Evolutionary conservation across 1,140 invertebrate species (phyloP).

Genomic region (Nautilus pompilius): DNA sequence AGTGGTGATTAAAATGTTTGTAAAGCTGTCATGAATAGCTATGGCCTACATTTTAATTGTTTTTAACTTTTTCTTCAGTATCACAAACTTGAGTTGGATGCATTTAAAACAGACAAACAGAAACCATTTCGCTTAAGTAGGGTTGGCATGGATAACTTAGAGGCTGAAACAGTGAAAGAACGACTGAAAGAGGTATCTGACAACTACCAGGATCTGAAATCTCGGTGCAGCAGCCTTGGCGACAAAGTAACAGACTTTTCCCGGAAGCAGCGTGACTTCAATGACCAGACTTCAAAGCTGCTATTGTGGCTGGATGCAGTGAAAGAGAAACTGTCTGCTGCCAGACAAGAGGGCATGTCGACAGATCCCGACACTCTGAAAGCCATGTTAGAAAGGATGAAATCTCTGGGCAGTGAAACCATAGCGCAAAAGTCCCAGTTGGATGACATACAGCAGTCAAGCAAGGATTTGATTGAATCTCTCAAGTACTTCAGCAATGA

Average conservation of each 20-base stretch:
- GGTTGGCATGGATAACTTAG: constrained; percentile 42
- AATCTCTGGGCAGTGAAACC: constrained; percentile 81
- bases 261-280: constrained; percentile 76
- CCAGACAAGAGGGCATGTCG: constrained; percentile 77
- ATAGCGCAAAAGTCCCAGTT: constrained; percentile 79
- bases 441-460: constrained; percentile 62
- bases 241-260: constrained; percentile 80
- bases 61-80: constrained; percentile 21
- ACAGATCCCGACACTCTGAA: constrained; percentile 84
- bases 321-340: constrained; percentile 71
- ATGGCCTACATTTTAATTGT: too few relatives aligned
- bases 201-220: constrained; percentile 70
- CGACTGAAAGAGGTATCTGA: constrained; percentile 37
- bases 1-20: too few relatives aligned
- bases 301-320: constrained; percentile 77
- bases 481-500: constrained; percentile 74
- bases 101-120: constrained; percentile 42
- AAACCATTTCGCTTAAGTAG: constrained; percentile 35
- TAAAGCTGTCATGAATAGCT: too few relatives aligned
- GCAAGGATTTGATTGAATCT: constrained; percentile 59
- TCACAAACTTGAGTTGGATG: constrained; percentile 46
- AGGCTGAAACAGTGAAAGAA: constrained; percentile 42
- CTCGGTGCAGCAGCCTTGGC: constrained; percentile 61
- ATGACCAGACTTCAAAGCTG: constrained; percentile 79
- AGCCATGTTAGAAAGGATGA: constrained; percentile 80